Conservation (phyloP, 2,113 vertebrate genomes). For the Merops nubicus region DNA sequence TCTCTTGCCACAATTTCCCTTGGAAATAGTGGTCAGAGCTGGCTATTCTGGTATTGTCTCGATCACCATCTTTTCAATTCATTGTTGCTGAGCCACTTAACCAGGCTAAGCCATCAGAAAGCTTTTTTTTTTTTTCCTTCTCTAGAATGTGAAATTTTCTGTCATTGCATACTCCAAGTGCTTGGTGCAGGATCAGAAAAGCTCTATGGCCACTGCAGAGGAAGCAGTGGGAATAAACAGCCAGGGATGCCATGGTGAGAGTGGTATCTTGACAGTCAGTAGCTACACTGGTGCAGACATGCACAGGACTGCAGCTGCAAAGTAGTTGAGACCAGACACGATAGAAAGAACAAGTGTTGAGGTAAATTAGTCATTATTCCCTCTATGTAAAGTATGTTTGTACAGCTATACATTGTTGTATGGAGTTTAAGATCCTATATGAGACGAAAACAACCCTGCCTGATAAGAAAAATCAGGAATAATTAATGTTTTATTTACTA, state of each 20-base stretch:
- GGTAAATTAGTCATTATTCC: neutral
- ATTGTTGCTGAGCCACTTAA: neutral
- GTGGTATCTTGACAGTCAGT: neutral
- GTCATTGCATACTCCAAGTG: neutral
- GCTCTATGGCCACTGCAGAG: neutral
- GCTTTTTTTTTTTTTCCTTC: neutral
- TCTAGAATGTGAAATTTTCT: fast-evolving
- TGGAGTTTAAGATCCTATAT: neutral
- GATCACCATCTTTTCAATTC: neutral
- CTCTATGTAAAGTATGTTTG: neutral
- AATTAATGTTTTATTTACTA: neutral
- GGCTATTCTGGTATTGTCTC: neutral
- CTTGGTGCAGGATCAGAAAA: neutral
- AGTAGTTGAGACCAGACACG: neutral
- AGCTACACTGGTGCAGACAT: neutral
- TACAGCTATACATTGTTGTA: neutral
- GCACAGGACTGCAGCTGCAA: neutral
- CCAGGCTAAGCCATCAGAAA: neutral
- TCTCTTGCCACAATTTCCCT: neutral
- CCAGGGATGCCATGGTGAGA: fast-evolving
- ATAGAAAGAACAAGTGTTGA: neutral
- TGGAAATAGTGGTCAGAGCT: neutral
- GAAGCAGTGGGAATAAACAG: neutral
- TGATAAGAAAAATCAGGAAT: neutral
- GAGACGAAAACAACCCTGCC: neutral